Evolutionary conservation across 35 echinoderm and acorn worm genomes (phyloP).

Genomic region (Apostichopus japonicus): DNA sequence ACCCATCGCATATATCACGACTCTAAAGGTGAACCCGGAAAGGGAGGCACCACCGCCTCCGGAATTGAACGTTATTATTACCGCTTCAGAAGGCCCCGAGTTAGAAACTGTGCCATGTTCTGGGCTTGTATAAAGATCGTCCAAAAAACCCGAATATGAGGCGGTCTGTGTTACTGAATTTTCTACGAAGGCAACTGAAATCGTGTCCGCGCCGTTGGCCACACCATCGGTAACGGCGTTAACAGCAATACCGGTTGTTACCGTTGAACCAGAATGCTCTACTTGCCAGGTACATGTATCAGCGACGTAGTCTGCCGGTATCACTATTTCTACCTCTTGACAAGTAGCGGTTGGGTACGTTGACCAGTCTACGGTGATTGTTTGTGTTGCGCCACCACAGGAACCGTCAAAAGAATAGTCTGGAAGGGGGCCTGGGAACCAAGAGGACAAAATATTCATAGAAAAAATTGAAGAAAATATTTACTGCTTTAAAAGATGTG

Average conservation of each 20-base stretch:
- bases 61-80: not conserved
- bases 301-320: not conserved
- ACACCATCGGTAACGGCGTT: not conserved
- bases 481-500: too few species aligned
- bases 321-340: constrained; percentile 2
- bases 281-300: constrained; percentile 16
- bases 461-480: too few species aligned
- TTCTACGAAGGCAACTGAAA: not conserved
- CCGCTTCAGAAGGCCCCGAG: not conserved
- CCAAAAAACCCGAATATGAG: not conserved
- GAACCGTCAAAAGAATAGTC: not conserved
- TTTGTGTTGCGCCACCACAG: not conserved
- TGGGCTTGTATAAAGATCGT: not conserved
- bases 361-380: not conserved
- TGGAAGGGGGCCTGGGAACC: not conserved
- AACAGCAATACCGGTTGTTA: not conserved
- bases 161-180: not conserved
- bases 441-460: too few species aligned
- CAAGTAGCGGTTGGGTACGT: not conserved
- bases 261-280: not conserved
- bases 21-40: constrained; percentile 6
- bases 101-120: not conserved
- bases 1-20: constrained; percentile 10
- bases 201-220: not conserved
- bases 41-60: not conserved